These are phyloP conservation scores for Sebastes steindachneri DNA, from an alignment of 2,797 vertebrate species.

Conservation along the genomic window DNA sequence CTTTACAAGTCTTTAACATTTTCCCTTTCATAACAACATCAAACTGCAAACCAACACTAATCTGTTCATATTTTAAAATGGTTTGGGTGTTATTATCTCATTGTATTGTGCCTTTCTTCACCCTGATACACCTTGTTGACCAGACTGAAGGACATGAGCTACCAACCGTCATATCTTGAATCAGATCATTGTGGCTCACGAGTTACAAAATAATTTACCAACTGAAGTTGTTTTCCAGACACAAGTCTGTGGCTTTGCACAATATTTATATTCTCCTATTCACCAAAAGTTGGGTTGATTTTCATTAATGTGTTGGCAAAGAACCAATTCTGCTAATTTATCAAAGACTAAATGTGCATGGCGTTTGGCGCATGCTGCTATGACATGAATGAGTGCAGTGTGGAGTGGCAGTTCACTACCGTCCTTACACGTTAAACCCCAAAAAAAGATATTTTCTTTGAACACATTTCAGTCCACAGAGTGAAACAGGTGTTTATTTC, in stretches of 20 bases:
- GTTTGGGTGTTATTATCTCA: slow-evolving; percentile 43
- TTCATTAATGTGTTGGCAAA: slow-evolving; percentile 12
- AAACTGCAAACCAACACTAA: slow-evolving; percentile 50
- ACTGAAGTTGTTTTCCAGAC: slow-evolving; percentile 29
- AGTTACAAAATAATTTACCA: slow-evolving; percentile 19
- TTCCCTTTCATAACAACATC: slow-evolving; percentile 21
- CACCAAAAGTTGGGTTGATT: not conserved
- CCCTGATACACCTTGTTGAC: slow-evolving; percentile 40
- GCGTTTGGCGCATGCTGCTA: slow-evolving; percentile 65
- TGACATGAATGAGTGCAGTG: slow-evolving; percentile 52
- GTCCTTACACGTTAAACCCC: slow-evolving; percentile 20
- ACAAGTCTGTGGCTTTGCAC: slow-evolving; percentile 51
- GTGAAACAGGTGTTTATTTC: not conserved
- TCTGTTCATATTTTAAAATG: slow-evolving; percentile 47
- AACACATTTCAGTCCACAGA: not conserved
- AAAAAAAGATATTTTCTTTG: not conserved
- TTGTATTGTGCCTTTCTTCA: slow-evolving; percentile 76
- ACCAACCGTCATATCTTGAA: slow-evolving; percentile 22
- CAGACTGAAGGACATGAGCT: slow-evolving; percentile 35
- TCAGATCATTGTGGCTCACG: slow-evolving; percentile 9
- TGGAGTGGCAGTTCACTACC: slow-evolving; percentile 27
- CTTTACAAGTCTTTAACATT: slow-evolving; percentile 7
- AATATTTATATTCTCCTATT: slow-evolving; percentile 36
- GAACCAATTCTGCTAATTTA: slow-evolving; percentile 52
- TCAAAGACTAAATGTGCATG: slow-evolving; percentile 58